Conservation (phyloP, 2,113 vertebrate genomes). For the Thalassoma bifasciatum region DNA sequence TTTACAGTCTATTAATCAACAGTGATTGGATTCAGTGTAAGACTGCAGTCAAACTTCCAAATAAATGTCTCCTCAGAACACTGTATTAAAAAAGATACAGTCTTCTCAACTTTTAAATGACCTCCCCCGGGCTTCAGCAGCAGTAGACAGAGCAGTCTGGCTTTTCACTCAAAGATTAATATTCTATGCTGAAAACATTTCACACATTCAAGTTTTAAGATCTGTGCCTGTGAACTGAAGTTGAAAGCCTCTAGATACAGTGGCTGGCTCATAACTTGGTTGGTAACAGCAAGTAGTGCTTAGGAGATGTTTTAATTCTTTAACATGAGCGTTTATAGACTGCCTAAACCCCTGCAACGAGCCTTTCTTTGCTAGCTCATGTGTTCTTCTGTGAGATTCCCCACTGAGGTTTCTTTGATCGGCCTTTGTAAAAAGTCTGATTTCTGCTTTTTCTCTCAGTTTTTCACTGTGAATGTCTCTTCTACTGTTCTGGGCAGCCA, state of each 20-base stretch:
- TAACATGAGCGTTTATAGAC: conserved; percentile 9
- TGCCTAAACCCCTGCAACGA: neutral
- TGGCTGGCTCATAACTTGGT: conserved; percentile 13
- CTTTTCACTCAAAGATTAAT: conserved; percentile 26
- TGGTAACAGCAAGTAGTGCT: conserved; percentile 21
- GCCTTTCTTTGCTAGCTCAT: neutral
- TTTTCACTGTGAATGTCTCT: conserved; percentile 4
- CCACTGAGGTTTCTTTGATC: neutral
- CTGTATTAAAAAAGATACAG: conserved; percentile 2
- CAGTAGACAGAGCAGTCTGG: conserved; percentile 6
- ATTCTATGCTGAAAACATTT: conserved; percentile 30
- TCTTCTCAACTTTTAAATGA: conserved; percentile 32
- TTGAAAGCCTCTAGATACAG: conserved; percentile 7
- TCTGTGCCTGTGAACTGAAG: conserved; percentile 15
- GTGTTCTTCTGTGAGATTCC: neutral
- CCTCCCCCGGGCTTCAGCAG: conserved; percentile 25
- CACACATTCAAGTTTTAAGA: conserved; percentile 24
- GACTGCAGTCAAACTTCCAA: conserved; percentile 20
- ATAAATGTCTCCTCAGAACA: neutral
- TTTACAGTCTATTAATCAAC: neutral
- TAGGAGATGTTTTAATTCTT: conserved; percentile 10
- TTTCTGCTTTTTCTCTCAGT: neutral
- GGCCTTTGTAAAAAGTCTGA: neutral
- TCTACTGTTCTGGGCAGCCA: neutral
- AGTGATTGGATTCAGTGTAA: conserved; percentile 5